phyloP scores from a whole-genome alignment of 2,797 vertebrate genomes.

The Enteromius unitaeniatus region DNA sequence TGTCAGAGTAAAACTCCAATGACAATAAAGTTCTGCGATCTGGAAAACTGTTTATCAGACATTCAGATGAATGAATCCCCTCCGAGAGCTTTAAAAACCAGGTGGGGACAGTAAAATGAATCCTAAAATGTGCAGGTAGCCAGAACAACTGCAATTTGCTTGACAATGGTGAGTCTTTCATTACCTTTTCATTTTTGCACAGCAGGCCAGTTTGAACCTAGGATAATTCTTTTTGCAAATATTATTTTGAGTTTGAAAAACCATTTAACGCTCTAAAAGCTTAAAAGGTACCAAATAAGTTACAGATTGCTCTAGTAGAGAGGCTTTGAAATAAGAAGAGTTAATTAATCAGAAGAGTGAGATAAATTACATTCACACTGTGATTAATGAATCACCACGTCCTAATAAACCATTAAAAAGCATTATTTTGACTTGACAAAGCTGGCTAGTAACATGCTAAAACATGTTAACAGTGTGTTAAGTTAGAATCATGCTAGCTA shows the following conservation, averaged over 20 bases:
- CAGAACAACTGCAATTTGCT: conserved; percentile 8
- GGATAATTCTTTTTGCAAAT: background rate
- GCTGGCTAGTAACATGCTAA: background rate
- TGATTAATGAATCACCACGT: background rate
- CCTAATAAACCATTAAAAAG: background rate
- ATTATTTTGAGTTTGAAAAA: conserved; percentile 6
- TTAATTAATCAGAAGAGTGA: background rate
- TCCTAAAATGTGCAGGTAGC: conserved; percentile 4
- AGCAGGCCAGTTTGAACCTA: background rate
- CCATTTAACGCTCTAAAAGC: background rate
- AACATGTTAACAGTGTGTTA: background rate
- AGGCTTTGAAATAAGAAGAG: background rate
- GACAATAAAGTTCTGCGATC: background rate
- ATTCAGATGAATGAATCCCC: conserved; percentile 13
- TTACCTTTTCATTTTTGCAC: background rate
- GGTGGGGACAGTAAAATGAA: conserved; percentile 2
- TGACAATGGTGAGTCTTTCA: background rate
- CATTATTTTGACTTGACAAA: background rate
- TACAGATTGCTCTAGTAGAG: background rate
- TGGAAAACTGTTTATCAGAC: conserved; percentile 4
- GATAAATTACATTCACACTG: background rate
- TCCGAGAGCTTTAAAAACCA: background rate
- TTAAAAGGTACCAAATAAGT: background rate
- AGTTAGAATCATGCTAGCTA: too few species aligned
- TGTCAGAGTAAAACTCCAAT: background rate